Base-by-base conservation (phyloP, 2,888 invertebrate genomes). In the Troglohyphantes excavatus region DNA sequence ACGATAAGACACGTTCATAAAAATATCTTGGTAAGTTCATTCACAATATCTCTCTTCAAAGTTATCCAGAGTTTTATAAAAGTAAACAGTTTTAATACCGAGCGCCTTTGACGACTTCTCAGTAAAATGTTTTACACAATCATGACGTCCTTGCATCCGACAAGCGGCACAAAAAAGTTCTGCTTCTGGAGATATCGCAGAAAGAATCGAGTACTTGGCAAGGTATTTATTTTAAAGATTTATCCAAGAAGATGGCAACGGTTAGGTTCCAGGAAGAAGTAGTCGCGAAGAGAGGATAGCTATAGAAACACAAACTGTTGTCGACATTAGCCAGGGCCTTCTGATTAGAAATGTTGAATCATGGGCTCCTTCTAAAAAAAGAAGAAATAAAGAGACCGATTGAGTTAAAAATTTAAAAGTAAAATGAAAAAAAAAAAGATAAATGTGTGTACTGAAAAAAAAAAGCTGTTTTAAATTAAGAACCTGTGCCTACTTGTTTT, bases 231-330 rank as follows among this genome's bases (percentile, higher is more conserved):
- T 17, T 53, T 6, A 53, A 53, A n/a, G 0, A 53, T 6, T 53
- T 53, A n/a, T 53, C 53, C 53, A 13, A 5, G 53, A n/a, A 1
- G 2, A n/a, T 53, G 53, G 53, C 53, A 53, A 53, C 53, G n/a
- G 13, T 53, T 53, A 53, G 53, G 53, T 53, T 53, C 53, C 53
- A 13, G 53, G 53, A 53, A 53, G 53, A 53, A 53, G 53, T 53
- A 53, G 6, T n/a, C n/a, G 9, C 0, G 53, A 53, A n/a, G n/a
- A 13, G n/a, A n/a, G n/a, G n/a, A 53, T 13, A n/a, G n/a, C 53
- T 17, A 53, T n/a, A 17, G 1, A 2, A 13, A 17, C n/a, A n/a
- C 3, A 53, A 17, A 11, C 5, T 17, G n/a, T n/a, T 53, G n/a
- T n/a, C 9, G n/a, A 17, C 17, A 53, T 13, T 13, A n/a, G 53